These are phyloP conservation scores for Notospermus geniculatus DNA, from an alignment of 1,140 invertebrate species.

Conservation along the genomic window DNA sequence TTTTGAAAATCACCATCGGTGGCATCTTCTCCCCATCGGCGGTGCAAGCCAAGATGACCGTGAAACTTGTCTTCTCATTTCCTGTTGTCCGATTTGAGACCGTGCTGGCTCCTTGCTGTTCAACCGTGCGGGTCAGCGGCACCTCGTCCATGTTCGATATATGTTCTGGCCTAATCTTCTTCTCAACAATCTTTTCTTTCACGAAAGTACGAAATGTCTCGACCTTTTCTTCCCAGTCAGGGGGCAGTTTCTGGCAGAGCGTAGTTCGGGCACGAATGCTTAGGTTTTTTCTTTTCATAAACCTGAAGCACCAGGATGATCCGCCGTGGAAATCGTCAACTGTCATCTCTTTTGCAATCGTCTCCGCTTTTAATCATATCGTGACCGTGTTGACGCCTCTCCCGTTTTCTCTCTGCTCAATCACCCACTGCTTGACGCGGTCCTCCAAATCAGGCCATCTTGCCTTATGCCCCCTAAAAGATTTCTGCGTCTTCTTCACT, in stretches of 20 bases:
- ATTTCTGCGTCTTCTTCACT: background rate
- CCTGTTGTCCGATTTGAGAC: background rate
- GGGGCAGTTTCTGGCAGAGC: background rate
- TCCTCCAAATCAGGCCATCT: background rate
- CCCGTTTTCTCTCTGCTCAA: background rate
- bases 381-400: background rate
- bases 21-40: conserved; percentile 35
- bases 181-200: background rate
- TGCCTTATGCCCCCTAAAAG: background rate
- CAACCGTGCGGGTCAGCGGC: background rate
- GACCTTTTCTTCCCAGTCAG: background rate
- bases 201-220: background rate
- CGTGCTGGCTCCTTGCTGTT: background rate
- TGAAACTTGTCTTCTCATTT: conserved; percentile 22
- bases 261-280: background rate
- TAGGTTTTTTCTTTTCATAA: background rate
- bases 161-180: background rate
- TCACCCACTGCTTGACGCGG: background rate
- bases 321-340: background rate
- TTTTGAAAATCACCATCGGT: conserved; percentile 39
- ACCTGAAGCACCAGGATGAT: background rate
- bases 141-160: background rate
- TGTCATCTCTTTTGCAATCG: background rate
- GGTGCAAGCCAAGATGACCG: conserved; percentile 28
- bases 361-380: background rate